These are phyloP conservation scores for Trematomus bernacchii DNA, from an alignment of 2,797 vertebrate species.

Conservation along the genomic window DNA sequence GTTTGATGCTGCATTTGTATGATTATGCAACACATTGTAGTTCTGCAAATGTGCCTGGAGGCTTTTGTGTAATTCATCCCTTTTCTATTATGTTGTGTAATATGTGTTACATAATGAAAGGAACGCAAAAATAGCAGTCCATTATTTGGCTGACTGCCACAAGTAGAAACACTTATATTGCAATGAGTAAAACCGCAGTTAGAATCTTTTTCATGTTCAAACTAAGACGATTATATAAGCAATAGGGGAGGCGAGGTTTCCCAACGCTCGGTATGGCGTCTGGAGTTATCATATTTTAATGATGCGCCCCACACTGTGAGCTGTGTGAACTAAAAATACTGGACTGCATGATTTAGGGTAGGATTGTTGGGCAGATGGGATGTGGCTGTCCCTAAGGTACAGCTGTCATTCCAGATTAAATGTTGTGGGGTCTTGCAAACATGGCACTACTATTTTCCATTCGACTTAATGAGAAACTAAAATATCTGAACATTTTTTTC, in stretches of 20 bases:
- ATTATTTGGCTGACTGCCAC: constrained; percentile 54
- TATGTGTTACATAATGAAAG: constrained; percentile 62
- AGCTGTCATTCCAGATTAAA: constrained; percentile 43
- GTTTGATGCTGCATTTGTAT: background rate
- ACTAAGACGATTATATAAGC: constrained; percentile 45
- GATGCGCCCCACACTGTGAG: constrained; percentile 18
- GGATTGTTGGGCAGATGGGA: constrained; percentile 41
- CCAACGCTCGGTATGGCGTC: background rate
- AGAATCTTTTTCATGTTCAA: constrained; percentile 43
- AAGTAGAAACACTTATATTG: constrained; percentile 32
- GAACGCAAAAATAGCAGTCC: constrained; percentile 61
- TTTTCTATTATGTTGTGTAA: constrained; percentile 54
- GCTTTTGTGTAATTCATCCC: constrained; percentile 36
- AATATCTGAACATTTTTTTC: constrained; percentile 19
- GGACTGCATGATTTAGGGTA: constrained; percentile 18
- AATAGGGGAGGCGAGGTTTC: background rate
- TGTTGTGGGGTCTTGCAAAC: constrained; percentile 29
- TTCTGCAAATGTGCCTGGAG: background rate
- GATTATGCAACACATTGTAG: background rate
- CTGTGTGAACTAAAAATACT: constrained; percentile 36
- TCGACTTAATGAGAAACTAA: constrained; percentile 32
- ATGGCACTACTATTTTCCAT: constrained; percentile 24
- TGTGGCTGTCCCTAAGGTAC: constrained; percentile 14
- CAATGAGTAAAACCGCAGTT: constrained; percentile 7
- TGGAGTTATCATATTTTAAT: constrained; percentile 52